Percentiles rank a stretch among this genome's conserved stretches.
phyloP scores from a whole-genome alignment of 2,888 invertebrate genomes.

The Tolmerus cingulatus region DNA sequence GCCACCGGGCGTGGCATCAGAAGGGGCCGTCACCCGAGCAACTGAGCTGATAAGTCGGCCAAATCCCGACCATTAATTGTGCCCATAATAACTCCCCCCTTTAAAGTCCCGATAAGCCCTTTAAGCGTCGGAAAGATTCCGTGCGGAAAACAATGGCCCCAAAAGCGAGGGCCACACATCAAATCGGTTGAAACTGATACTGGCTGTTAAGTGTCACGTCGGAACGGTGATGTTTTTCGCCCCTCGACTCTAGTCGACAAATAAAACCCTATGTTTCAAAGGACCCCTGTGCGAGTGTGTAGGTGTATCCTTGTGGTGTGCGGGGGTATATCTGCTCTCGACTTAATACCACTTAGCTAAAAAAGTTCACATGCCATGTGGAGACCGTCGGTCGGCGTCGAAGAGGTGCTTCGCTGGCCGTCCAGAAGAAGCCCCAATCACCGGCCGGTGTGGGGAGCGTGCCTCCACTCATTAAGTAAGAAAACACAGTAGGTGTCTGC shows the following conservation, averaged over 20 bases:
- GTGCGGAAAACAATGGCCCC: constrained; percentile 20
- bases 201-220: constrained; percentile 29
- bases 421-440: neutral
- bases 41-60: neutral
- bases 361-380: neutral
- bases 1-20: neutral
- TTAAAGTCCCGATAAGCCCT: neutral
- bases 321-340: neutral
- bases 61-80: neutral
- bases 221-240: neutral
- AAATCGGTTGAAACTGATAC: constrained; percentile 23
- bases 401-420: neutral
- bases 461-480: constrained; percentile 53
- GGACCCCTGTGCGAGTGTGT: neutral
- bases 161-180: constrained; percentile 6
- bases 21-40: neutral
- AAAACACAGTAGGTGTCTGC: constrained; percentile 63
- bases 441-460: neutral
- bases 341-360: constrained; percentile 30
- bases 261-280: constrained; percentile 13
- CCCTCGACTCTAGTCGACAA: constrained; percentile 6
- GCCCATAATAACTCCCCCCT: neutral
- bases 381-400: neutral
- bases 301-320: neutral
- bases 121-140: constrained; percentile 10